A percentile compares a stretch with the other conserved stretches of the same genome.
Conservation (phyloP, 2,797 vertebrate genomes). For the Lates japonicus region DNA sequence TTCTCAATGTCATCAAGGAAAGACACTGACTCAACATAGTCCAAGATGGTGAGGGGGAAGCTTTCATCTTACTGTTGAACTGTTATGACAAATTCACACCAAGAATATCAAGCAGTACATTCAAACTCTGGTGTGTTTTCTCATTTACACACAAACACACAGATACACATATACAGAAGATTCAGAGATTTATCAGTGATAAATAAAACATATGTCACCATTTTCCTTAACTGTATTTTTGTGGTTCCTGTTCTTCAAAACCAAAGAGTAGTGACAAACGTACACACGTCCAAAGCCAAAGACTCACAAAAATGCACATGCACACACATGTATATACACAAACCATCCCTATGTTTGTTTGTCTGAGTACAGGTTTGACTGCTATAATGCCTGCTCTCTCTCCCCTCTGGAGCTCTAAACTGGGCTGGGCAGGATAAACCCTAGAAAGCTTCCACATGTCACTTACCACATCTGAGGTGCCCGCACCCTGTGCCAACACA, state of each 20-base stretch:
- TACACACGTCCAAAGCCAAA: slow-evolving; percentile 31
- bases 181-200: slow-evolving; percentile 4
- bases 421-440: slow-evolving; percentile 75
- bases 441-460: slow-evolving; percentile 85
- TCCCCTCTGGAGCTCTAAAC: slow-evolving; percentile 52
- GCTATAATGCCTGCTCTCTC: slow-evolving; percentile 46
- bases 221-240: background rate
- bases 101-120: background rate
- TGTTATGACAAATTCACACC: background rate
- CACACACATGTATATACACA: slow-evolving; percentile 36
- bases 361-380: slow-evolving; percentile 60
- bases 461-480: slow-evolving; percentile 82
- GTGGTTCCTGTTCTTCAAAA: slow-evolving; percentile 28
- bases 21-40: slow-evolving; percentile 13
- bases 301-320: slow-evolving; percentile 18
- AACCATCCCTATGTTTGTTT: slow-evolving; percentile 67
- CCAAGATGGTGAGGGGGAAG: background rate
- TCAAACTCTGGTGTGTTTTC: background rate
- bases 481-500: slow-evolving; percentile 80
- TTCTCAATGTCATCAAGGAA: too few species aligned
- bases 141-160: background rate
- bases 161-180: background rate
- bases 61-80: slow-evolving; percentile 13
- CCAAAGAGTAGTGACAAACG: slow-evolving; percentile 40
- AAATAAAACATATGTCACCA: slow-evolving; percentile 20